Evolutionary conservation across 35 echinoderm and acorn worm species (phyloP), one percentile per base, ranked within the genome.

Genomic region (Holothuria glaberrima): DNA sequence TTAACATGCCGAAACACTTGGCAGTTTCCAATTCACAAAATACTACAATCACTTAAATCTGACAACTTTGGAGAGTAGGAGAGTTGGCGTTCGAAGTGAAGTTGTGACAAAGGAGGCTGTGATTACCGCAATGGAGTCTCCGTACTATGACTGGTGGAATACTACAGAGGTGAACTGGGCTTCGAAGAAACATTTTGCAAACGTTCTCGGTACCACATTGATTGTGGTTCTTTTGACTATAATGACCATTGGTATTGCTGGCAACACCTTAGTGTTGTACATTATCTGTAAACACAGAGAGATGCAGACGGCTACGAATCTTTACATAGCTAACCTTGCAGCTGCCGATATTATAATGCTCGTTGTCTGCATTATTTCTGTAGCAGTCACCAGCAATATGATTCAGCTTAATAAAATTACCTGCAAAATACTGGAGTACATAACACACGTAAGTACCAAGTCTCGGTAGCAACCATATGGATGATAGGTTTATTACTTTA

Each of bases 231-330:
- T 31, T 3, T 60, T 79, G 20, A 3, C 30, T 16, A 82, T 90
- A 6, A 33, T 82, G n/a, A 2, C 82, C 29, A 9, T 90, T 9
- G 89, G 89, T 18, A 66, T 90, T 27, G 58, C 36, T 29, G 89
- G 56, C n/a, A 90, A 90, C 35, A 25, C 31, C 9, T 45, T 80
- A 21, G 89, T 90, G 3, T 57, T 90, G 18, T 90, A 80, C 56
- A 90, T 90, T n/a, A 90, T 90, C 45, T 79, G 65, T 59, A 90
- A 82, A 36, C 89, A 82, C 75, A 54, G 61, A 20, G 89, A 90
- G 48, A 90, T 90, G 89, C 89, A 90, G 30, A 90, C 89, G 9
- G 89, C 69, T 22, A 90, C 89, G 17, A 90, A 90, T 35, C 81
- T 56, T 30, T 90, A 90, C 75, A 64, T 90, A n/a, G 89, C 89